These are phyloP conservation scores for Chauna torquata DNA, from an alignment of 2,113 vertebrate genomes.

Conservation along the genomic window DNA sequence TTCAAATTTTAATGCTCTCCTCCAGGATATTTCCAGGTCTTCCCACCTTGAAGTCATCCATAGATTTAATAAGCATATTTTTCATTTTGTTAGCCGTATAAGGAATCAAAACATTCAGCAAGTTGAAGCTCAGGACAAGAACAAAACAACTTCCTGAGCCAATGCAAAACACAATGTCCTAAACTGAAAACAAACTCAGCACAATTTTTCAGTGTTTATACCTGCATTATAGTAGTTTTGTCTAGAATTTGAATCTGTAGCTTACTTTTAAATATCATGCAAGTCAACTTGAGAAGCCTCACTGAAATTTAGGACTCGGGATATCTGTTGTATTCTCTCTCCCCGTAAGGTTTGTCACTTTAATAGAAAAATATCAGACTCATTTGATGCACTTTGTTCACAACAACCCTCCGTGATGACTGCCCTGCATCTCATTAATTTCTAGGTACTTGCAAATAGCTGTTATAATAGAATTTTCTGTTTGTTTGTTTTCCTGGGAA, in stretches of 20 bases:
- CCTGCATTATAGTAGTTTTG: background rate
- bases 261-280: background rate
- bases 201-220: background rate
- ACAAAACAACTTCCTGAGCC: background rate
- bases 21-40: background rate
- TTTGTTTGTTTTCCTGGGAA: background rate
- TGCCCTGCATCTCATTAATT: background rate
- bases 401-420: background rate
- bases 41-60: background rate
- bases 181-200: background rate
- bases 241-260: background rate
- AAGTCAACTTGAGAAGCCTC: background rate
- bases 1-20: background rate
- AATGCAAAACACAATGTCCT: background rate
- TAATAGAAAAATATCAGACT: background rate
- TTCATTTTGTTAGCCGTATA: background rate
- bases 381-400: background rate
- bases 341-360: background rate
- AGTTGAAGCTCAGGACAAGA: background rate
- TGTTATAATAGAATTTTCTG: background rate
- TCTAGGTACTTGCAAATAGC: background rate
- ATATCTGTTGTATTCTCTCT: background rate
- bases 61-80: slow-evolving; percentile 10
- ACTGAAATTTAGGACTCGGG: background rate
- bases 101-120: background rate